Conservation (phyloP, 2,888 invertebrate species). For the Tiliacea citrago region DNA sequence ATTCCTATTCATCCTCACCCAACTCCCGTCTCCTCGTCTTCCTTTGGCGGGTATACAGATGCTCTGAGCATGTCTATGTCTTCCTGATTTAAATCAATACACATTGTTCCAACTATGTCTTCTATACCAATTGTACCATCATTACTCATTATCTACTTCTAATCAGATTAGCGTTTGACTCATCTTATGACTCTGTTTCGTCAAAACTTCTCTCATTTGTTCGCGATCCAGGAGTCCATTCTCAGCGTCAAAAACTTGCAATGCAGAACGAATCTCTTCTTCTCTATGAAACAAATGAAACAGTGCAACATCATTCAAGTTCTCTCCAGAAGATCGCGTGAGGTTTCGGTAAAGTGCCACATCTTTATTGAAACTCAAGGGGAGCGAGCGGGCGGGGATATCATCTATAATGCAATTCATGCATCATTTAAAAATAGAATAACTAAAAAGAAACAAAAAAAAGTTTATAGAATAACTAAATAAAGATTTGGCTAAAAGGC, state of each 20-base stretch:
- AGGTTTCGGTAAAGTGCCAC: too few species aligned
- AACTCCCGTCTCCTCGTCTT: constrained; percentile 37
- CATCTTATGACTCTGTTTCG: constrained; percentile 82
- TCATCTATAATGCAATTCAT: too few species aligned
- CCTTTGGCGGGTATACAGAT: constrained; percentile 70
- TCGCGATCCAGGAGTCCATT: constrained; percentile 80
- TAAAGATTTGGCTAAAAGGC: too few species aligned
- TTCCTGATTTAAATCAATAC: constrained; percentile 84
- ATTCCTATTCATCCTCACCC: background rate
- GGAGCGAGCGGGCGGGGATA: too few species aligned
- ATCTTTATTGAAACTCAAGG: too few species aligned
- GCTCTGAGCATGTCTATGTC: constrained; percentile 79
- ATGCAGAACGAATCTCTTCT: constrained; percentile 81
- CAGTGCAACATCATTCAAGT: too few species aligned
- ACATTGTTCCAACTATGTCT: constrained; percentile 86
- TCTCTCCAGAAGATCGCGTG: too few species aligned
- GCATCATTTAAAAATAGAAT: too few species aligned
- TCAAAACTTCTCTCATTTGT: constrained; percentile 77
- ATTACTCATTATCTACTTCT: constrained; percentile 86
- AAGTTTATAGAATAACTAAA: too few species aligned
- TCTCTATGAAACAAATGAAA: too few species aligned
- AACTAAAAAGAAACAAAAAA: too few species aligned
- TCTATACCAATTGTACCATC: constrained; percentile 86
- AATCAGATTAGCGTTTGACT: constrained; percentile 77
- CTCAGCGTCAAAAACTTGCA: constrained; percentile 81